These are phyloP conservation scores for Anolis apletophallus DNA, from an alignment of 2,797 vertebrate species.

Conservation along the genomic window DNA sequence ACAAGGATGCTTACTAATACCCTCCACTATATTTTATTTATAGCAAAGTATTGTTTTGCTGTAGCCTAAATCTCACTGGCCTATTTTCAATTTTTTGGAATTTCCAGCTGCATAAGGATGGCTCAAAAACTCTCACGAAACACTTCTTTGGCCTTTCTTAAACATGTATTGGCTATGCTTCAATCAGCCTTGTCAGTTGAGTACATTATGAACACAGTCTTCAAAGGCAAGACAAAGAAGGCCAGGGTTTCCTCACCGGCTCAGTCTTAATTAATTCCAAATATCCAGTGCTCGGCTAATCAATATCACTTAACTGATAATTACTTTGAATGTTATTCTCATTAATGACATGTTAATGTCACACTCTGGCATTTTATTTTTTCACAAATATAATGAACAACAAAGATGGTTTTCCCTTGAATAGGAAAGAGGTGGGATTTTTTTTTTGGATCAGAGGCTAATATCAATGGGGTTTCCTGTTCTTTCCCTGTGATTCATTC, in stretches of 20 bases:
- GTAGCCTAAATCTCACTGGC: not conserved
- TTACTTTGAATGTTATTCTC: too few relatives aligned
- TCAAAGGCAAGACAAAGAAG: not conserved
- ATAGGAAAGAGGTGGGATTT: not conserved
- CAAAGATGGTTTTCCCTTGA: not conserved
- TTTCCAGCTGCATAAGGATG: not conserved
- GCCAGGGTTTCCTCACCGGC: not conserved
- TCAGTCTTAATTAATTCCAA: not conserved
- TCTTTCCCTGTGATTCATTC: not conserved
- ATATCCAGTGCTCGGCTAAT: not conserved
- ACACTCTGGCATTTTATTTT: not conserved
- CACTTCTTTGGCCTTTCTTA: not conserved
- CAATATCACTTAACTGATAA: not conserved
- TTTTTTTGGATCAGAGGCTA: too few relatives aligned
- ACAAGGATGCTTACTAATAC: not conserved
- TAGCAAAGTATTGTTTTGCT: not conserved
- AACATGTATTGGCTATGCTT: not conserved
- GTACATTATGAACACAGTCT: not conserved
- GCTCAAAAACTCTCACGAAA: not conserved
- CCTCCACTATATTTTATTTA: not conserved
- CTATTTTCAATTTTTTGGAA: not conserved
- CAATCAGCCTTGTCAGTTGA: not conserved
- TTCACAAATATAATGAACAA: not conserved
- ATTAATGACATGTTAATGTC: not conserved
- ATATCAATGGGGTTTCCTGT: not conserved